These are phyloP conservation scores for Eulemur coronatus DNA, from an alignment of 2,797 vertebrate species.

Conservation along the genomic window DNA sequence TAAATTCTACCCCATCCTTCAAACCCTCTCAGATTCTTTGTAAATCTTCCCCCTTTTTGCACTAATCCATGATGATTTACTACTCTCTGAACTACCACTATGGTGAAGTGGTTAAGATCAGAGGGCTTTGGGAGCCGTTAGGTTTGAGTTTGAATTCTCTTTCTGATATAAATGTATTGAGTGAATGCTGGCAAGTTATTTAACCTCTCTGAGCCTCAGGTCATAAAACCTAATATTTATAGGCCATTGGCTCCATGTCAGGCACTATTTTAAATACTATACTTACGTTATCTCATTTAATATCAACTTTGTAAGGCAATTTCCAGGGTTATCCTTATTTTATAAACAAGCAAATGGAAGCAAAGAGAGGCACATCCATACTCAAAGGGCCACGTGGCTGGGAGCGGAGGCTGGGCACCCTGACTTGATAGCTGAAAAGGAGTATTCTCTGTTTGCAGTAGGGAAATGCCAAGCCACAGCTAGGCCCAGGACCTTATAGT, in stretches of 20 bases:
- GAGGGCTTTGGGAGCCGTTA: not conserved
- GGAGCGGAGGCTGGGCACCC: not conserved
- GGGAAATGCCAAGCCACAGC: not conserved
- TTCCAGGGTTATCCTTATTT: not conserved
- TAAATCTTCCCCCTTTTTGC: not conserved
- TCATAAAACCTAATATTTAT: not conserved
- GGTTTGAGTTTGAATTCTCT: not conserved
- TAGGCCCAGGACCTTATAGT: not conserved
- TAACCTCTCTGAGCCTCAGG: slow-evolving; percentile 12
- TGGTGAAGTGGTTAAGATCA: not conserved
- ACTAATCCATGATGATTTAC: not conserved
- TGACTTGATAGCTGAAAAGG: not conserved
- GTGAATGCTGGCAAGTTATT: slow-evolving; percentile 8
- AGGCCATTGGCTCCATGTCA: not conserved
- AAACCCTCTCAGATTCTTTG: slow-evolving; percentile 14
- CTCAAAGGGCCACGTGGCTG: not conserved
- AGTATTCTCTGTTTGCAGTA: not conserved
- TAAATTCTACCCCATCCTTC: slow-evolving; percentile 9
- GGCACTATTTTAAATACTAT: not conserved
- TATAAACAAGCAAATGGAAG: not conserved
- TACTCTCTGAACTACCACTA: not conserved
- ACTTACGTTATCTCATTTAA: not conserved
- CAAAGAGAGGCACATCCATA: not conserved
- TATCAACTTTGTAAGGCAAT: not conserved
- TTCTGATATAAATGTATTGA: slow-evolving; percentile 1